Evolutionary conservation across 1,140 invertebrate species (phyloP), one percentile per base, ranked within the genome.

Genomic region (Caenorhabditis tropicalis): DNA sequence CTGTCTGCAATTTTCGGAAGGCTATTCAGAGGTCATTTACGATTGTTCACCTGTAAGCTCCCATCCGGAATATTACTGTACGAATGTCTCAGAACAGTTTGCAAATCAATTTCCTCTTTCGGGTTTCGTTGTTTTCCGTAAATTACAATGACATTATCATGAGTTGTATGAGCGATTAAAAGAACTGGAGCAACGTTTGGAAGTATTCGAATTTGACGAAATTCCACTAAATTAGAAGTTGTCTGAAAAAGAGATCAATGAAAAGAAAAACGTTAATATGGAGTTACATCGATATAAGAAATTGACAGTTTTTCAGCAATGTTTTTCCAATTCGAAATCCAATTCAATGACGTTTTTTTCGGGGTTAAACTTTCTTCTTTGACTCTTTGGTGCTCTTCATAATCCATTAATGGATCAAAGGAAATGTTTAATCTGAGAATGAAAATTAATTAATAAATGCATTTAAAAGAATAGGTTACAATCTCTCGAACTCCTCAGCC

Each of bases 11-110:
- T 51, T 2, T 7, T 12, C 9, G 43, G 16, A 46, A 46, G 2
- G 0, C 16, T 46, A 51, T 51, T n/a, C 7, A n/a, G 21, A n/a
- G 2, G 9, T 4, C 9, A 16, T 7, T 51, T 7, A 21, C 7
- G 7, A 51, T n/a, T n/a, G n/a, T n/a, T n/a, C n/a, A 51, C 49
- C 49, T 51, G 49, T n/a, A 70, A 24, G 24, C 65, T 74, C 27
- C 65, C 65, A 74, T 74, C 65, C 7, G 65, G 65, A 74, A 74
- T 74, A 43, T 74, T 74, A 46, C 65, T 74, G 36, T 74, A 74
- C 5, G 65, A 74, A n/a, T 74, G 65, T 0, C 65, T 33, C 9
- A 74, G 65, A 43, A 74, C n/a, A 39, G 65, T 74, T 74, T 74
- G 65, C 2, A 74, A 46, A 74, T 74, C 65, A 10, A 74, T 27